These are phyloP conservation scores for Atractosteus spatula DNA, from an alignment of 2,113 vertebrate genomes.

Conservation along the genomic window DNA sequence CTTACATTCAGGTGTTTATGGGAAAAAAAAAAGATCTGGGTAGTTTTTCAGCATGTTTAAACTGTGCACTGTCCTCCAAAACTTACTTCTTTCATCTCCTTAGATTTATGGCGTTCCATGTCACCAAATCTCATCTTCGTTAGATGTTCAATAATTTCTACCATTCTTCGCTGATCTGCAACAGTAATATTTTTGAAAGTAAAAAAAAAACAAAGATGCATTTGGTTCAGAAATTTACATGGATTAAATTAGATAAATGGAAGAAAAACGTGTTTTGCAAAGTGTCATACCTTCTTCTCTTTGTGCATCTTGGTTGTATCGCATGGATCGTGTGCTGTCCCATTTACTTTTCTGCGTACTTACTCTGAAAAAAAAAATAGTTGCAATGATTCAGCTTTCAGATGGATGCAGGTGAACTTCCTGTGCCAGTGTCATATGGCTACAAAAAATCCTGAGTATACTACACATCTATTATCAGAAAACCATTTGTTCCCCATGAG, in stretches of 20 bases:
- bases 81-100: constrained; percentile 88
- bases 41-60: no score
- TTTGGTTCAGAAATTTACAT: constrained; percentile 4
- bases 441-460: no score
- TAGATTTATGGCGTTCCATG: constrained; percentile 77
- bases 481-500: no score
- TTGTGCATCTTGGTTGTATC: constrained; percentile 95
- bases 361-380: constrained; percentile 66
- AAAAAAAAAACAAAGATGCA: neutral
- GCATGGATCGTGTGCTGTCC: constrained; percentile 86
- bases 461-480: no score
- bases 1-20: no score
- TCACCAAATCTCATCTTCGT: constrained; percentile 92
- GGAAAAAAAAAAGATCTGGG: no score
- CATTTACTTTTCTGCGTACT: constrained; percentile 92
- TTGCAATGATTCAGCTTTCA: neutral
- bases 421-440: no score
- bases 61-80: neutral
- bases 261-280: no score
- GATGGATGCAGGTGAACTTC: no score
- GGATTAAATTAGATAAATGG: neutral
- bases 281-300: constrained; percentile 83
- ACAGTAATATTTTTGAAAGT: constrained; percentile 17
- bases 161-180: constrained; percentile 92
- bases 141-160: constrained; percentile 86